Base-by-base conservation (phyloP, 2,888 invertebrate species). In the Drosophila meridiana region DNA sequence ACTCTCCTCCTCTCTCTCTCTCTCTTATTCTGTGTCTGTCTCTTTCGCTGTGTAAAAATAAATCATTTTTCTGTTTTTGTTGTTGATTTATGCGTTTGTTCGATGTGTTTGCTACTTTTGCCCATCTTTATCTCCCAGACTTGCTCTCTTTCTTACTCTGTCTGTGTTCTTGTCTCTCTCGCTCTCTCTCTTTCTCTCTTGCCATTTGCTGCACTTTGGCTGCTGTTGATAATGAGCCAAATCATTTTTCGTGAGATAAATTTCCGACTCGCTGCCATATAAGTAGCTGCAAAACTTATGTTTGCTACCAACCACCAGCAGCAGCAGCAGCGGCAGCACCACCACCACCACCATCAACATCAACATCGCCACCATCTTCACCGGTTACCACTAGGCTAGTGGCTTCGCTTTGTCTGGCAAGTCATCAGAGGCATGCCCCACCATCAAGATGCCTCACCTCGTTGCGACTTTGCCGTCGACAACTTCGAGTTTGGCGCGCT, bases 61-160 rank as follows among this genome's bases (percentile, higher is more conserved):
- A 91, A 91, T 91, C 91, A 91, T 87, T 90, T 87, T 87, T 90
- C 87, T 90, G 91, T 90, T 90, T 91, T 89, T 92, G 88, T 90
- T 91, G 91, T 91, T 91, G 91, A 91, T 91, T 91, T 92, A 91
- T 91, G 91, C 89, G 90, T 87, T 91, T 92, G 81, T 88, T 88
- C 90, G 90, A 85, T 87, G 85, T 80, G 82, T 74, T 77, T 68
- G 76, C 77, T 59, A 45, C 72, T 62, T 66, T 56, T 48, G 11
- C 40, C 38, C 56, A 42, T 61, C 50, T 34, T 28, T 52, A 52
- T 43, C 57, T 60, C 30, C 59, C 40, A 32, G 11, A 50, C 56
- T 48, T 40, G n/a, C 26, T 58, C 47, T 20, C 8, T 32, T 20
- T 32, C 47, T 52, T 8, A 42, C 20, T 48, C 56, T 52, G 59